Base-by-base conservation (phyloP, 2,888 invertebrate species). In the Stramonita haemastoma region DNA sequence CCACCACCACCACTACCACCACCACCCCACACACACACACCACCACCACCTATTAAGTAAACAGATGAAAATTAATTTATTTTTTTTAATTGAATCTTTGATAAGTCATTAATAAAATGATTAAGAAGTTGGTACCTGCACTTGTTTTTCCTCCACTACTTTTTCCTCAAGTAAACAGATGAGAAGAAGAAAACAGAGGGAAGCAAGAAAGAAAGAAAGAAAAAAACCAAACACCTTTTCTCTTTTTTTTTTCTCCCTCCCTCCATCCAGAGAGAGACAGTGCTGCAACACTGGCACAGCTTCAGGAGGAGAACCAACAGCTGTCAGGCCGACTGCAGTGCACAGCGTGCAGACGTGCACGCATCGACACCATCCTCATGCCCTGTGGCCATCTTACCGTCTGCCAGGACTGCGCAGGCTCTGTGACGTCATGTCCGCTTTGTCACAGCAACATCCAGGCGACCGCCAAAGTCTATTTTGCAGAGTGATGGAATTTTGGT, bases 311-410 rank as follows among this genome's bases (percentile, higher is more conserved):
- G 17, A 36, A 88, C 36, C 17, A 66, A 60, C 70, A 17, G n/a
- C 11, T 88, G 83, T 6, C 36, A 5, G 60, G 34, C 4, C 32
- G 70, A 22, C n/a, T 84, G 19, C 60, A 36, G 66, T 88, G 88
- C 36, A 32, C 34, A 1, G 46, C 46, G 81, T 88, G 88, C 46
- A 34, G 36, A 19, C 60, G n/a, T 4, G n/a, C 36, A 0, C 6
- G 66, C 83, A 79, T 84, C 17, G 84, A 84, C 84, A 70, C 88
- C 32, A 83, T 88, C 46, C 32, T 88, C 32, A 57, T 88, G 26
- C 88, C 88, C 26, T 88, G 88, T 22, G 88, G 88, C 32, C 88
- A 88, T 66, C 83, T 88, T 34, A 36, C 84, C 19, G 29, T 66
- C 22, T 88, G 88, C 36, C 66, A 88, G 66, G 66, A 2, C 81